Evolutionary conservation across 2,888 invertebrate genomes (phyloP).

Genomic region (Cephus spinipes): DNA sequence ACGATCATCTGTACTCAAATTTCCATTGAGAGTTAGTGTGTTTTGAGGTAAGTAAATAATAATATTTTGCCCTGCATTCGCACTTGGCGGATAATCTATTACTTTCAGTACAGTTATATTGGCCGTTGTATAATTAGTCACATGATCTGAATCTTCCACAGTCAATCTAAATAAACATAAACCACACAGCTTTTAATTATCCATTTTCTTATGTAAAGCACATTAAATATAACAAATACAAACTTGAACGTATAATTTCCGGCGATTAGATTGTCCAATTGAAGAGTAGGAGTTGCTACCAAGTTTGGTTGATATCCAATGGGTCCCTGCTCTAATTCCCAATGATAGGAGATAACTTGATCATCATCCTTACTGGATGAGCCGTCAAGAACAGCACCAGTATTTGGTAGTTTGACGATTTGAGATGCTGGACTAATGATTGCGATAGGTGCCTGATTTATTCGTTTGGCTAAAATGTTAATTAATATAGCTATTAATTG

Average conservation of each 20-base stretch:
- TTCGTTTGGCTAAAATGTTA: slow-evolving; percentile 74
- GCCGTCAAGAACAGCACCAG: slow-evolving; percentile 90
- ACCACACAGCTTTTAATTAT: background rate
- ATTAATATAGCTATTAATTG: slow-evolving; percentile 3
- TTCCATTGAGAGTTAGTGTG: slow-evolving; percentile 86
- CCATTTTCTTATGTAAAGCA: background rate
- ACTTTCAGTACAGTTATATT: slow-evolving; percentile 91
- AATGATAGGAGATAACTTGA: slow-evolving; percentile 88
- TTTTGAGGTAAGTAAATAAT: slow-evolving; percentile 92
- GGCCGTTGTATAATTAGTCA: slow-evolving; percentile 86
- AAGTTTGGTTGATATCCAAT: slow-evolving; percentile 84
- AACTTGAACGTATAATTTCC: slow-evolving; percentile 90
- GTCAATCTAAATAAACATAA: slow-evolving; percentile 72
- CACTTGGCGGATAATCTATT: slow-evolving; percentile 94
- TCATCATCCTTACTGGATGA: slow-evolving; percentile 85
- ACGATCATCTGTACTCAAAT: slow-evolving; percentile 91
- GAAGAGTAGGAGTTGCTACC: slow-evolving; percentile 84
- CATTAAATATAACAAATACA: slow-evolving; percentile 25
- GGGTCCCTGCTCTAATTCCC: slow-evolving; percentile 92
- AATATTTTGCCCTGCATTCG: slow-evolving; percentile 91
- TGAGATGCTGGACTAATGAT: slow-evolving; percentile 88
- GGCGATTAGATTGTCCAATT: slow-evolving; percentile 86
- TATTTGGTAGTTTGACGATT: slow-evolving; percentile 89
- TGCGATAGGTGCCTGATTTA: slow-evolving; percentile 86
- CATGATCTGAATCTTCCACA: slow-evolving; percentile 91